phyloP scores from a whole-genome alignment of 2,797 vertebrate genomes.

The Alectoris magna region DNA sequence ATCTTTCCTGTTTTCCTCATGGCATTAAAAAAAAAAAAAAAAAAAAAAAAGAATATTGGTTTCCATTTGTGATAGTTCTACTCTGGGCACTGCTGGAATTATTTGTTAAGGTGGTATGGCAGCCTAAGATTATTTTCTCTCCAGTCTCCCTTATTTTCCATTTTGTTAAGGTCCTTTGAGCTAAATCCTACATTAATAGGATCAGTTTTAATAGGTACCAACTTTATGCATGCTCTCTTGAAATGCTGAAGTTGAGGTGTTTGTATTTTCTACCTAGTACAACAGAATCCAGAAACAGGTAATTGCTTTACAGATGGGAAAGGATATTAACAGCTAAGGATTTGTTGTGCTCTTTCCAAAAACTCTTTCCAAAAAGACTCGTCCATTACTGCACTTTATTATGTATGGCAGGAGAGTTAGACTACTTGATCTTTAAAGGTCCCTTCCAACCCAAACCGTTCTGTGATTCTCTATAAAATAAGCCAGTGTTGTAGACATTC shows the following conservation, averaged over 20 bases:
- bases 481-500: constrained; percentile 53
- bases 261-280: constrained; percentile 13
- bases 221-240: background rate
- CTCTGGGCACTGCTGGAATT: constrained; percentile 16
- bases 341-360: constrained; percentile 52
- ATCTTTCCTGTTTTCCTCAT: background rate
- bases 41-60: background rate
- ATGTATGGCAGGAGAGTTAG: background rate
- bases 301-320: constrained; percentile 59
- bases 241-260: constrained; percentile 42
- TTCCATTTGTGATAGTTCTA: background rate
- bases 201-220: background rate
- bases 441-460: background rate
- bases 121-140: background rate
- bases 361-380: background rate
- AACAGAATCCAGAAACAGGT: constrained; percentile 37
- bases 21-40: background rate
- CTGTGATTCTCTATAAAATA: background rate
- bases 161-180: background rate
- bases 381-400: constrained; percentile 23
- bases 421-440: background rate
- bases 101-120: background rate
- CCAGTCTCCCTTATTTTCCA: background rate
- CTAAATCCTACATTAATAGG: background rate
- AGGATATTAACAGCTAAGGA: constrained; percentile 59